Conservation (phyloP, 2,888 invertebrate species). For the Plagodis pulveraria region DNA sequence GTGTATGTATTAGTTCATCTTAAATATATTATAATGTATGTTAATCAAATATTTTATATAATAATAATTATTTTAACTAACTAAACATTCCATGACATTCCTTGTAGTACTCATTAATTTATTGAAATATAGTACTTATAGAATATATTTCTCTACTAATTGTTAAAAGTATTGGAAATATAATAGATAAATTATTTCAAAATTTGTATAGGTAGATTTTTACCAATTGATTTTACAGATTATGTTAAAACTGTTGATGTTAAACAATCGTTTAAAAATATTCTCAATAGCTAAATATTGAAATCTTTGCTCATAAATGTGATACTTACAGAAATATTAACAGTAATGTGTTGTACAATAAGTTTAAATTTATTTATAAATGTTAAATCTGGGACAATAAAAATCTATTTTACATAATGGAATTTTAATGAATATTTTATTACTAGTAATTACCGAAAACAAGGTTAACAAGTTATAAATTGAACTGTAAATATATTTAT, state of each 20-base stretch:
- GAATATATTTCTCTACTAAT: slow-evolving; percentile 2
- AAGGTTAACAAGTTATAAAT: too few relatives aligned
- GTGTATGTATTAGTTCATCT: slow-evolving; percentile 1
- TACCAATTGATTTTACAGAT: too few relatives aligned
- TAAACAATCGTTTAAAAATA: background rate
- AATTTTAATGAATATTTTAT: too few relatives aligned
- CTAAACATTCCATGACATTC: slow-evolving; percentile 5
- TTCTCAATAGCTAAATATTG: slow-evolving; percentile 16
- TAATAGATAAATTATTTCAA: too few relatives aligned
- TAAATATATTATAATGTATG: background rate
- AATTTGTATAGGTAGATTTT: too few relatives aligned
- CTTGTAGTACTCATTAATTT: background rate
- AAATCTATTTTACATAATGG: slow-evolving; percentile 57
- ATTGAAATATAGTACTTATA: background rate
- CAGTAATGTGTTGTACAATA: slow-evolving; percentile 63
- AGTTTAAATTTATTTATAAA: slow-evolving; percentile 62
- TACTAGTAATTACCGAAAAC: too few relatives aligned
- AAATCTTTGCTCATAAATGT: slow-evolving; percentile 50
- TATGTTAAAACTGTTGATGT: too few relatives aligned
- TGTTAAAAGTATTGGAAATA: too few relatives aligned
- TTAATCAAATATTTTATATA: background rate
- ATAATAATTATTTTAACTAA: background rate
- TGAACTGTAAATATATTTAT: too few relatives aligned
- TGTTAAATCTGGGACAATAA: slow-evolving; percentile 68
- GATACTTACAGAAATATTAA: slow-evolving; percentile 50